Percentiles rank a stretch among this genome's conserved stretches.
Evolutionary conservation across 2,888 invertebrate species (phyloP).

Genomic region (Hypena proboscidalis): DNA sequence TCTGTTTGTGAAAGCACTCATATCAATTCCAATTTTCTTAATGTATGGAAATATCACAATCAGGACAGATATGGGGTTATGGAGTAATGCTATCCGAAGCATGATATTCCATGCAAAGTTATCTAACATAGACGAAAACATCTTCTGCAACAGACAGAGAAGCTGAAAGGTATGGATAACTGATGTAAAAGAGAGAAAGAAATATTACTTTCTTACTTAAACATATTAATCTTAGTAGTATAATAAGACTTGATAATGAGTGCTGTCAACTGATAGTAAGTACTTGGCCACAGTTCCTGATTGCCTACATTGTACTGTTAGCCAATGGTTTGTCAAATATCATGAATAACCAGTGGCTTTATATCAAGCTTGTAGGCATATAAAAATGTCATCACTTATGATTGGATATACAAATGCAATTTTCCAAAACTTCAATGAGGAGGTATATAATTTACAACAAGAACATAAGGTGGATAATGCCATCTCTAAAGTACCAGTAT

Average conservation of each 20-base stretch:
- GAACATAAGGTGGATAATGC: too few species aligned
- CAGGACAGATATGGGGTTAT: too few species aligned
- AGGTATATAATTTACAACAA: too few species aligned
- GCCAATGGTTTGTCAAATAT: conserved; percentile 72
- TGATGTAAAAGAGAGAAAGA: conserved; percentile 2
- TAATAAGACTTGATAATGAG: conserved; percentile 8
- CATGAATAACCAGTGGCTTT: conserved; percentile 75
- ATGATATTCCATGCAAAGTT: too few species aligned
- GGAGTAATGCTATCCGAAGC: too few species aligned
- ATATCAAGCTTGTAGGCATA: conserved; percentile 6
- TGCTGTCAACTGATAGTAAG: conserved; percentile 20
- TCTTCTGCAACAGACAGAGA: too few species aligned
- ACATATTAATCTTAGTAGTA: not conserved
- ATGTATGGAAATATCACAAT: too few species aligned
- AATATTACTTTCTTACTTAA: not conserved
- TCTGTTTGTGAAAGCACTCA: not conserved
- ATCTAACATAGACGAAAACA: too few species aligned
- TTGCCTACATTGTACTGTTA: conserved; percentile 40
- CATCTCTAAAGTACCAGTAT: too few species aligned
- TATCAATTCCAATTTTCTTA: not conserved
- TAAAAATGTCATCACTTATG: conserved; percentile 10
- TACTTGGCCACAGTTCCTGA: conserved; percentile 64
- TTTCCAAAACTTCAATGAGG: too few species aligned
- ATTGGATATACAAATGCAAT: too few species aligned
- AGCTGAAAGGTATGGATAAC: too few species aligned